Evolutionary conservation across 2,888 invertebrate genomes (phyloP).

Genomic region (Acronicta alni): DNA sequence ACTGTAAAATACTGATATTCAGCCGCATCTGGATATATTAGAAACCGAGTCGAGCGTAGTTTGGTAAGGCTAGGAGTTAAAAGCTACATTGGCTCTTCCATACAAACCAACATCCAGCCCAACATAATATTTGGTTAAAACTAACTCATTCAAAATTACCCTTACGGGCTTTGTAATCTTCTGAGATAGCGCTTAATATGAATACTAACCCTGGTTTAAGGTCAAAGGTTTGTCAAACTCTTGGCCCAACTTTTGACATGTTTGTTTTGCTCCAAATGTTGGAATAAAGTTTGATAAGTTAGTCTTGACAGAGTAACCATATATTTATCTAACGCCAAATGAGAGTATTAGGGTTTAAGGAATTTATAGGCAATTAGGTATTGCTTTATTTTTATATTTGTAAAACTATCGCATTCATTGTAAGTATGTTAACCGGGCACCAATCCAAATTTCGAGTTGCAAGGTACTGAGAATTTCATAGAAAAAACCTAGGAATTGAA

Average conservation of each 20-base stretch:
- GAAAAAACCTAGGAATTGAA: too few species aligned
- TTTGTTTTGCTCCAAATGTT: conserved; percentile 63
- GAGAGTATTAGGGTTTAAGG: neutral
- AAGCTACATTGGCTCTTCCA: conserved; percentile 60
- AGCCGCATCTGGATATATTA: too few species aligned
- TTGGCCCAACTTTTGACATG: conserved; percentile 62
- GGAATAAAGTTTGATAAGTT: conserved; percentile 60
- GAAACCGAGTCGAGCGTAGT: too few species aligned
- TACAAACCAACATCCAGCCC: conserved; percentile 23
- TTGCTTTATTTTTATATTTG: too few species aligned
- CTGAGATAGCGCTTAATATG: conserved; percentile 74
- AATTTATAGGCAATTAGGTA: conserved; percentile 50
- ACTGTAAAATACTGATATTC: too few species aligned
- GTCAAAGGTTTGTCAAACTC: conserved; percentile 68
- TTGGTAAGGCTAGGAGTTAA: too few species aligned
- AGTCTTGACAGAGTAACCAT: conserved; percentile 61
- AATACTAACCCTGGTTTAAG: conserved; percentile 67
- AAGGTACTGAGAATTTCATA: too few species aligned
- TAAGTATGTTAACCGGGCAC: too few species aligned
- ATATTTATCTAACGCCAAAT: neutral
- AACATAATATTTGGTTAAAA: conserved; percentile 61
- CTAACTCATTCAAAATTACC: conserved; percentile 75
- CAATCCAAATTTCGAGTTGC: too few species aligned
- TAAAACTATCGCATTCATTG: too few species aligned
- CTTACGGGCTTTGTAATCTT: conserved; percentile 72